Percentiles rank a stretch among this genome's conserved stretches.
These are phyloP conservation scores for Blastobasis lacticolella DNA, from an alignment of 2,888 invertebrate species.

Conservation along the genomic window DNA sequence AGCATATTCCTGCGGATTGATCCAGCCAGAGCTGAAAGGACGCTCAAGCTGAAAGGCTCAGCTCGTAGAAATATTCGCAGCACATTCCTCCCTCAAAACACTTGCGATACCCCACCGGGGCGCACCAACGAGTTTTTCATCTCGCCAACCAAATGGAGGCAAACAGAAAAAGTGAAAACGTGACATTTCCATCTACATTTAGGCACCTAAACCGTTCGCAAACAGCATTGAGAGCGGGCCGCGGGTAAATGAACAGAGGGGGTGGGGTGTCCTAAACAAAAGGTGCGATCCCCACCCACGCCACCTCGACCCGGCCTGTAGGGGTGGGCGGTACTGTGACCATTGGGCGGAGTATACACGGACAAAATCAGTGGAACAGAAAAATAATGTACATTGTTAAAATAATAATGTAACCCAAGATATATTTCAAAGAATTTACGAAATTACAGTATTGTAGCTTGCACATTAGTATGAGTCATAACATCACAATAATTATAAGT, in stretches of 20 bases:
- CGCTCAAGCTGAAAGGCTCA: too few species aligned
- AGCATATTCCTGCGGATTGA: too few species aligned
- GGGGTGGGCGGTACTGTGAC: constrained; percentile 35
- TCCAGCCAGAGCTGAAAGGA: too few species aligned
- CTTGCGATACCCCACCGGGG: not conserved
- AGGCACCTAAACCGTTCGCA: constrained; percentile 70
- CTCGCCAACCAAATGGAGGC: constrained; percentile 11
- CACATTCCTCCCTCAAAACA: not conserved
- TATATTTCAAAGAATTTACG: too few species aligned
- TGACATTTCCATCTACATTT: constrained; percentile 69
- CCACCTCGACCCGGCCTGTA: constrained; percentile 49
- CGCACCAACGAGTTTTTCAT: not conserved
- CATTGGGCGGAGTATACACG: constrained; percentile 5
- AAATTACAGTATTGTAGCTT: too few species aligned
- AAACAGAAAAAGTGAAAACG: constrained; percentile 63
- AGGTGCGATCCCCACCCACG: constrained; percentile 59
- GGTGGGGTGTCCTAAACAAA: constrained; percentile 65
- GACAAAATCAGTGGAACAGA: too few species aligned
- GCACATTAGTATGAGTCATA: too few species aligned
- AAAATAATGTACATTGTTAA: too few species aligned
- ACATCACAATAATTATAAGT: too few species aligned
- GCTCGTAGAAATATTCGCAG: not conserved
- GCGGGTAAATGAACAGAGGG: constrained; percentile 61
- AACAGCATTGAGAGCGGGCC: constrained; percentile 61
- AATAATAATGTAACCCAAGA: too few species aligned